A percentile compares a stretch with the other conserved stretches of the same genome.
phyloP scores from a whole-genome alignment of 2,888 invertebrate genomes.

The Catonia carolina region DNA sequence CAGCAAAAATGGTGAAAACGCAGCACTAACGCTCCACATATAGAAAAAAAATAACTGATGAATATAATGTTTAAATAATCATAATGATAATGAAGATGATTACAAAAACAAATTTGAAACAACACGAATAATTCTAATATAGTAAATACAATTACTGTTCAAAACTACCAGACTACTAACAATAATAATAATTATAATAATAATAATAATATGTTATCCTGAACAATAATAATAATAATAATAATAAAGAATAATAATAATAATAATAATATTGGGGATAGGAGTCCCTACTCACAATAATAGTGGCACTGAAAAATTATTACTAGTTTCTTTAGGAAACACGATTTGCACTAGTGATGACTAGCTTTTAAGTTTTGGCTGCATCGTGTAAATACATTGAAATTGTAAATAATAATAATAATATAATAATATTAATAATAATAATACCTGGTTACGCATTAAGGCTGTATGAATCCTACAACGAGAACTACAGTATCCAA shows the following conservation, averaged over 20 bases:
- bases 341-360: constrained; percentile 31
- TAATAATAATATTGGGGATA: constrained; percentile 25
- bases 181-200: constrained; percentile 7
- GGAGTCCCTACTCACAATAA: constrained; percentile 21
- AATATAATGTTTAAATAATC: too few species aligned
- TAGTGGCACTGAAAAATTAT: constrained; percentile 27
- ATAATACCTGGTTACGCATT: neutral
- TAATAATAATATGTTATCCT: constrained; percentile 15
- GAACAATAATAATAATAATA: too few species aligned
- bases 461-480: constrained; percentile 11
- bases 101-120: too few species aligned
- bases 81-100: too few species aligned
- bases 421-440: neutral
- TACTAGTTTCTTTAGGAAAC: constrained; percentile 25
- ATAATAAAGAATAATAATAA: constrained; percentile 25
- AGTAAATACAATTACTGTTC: too few species aligned
- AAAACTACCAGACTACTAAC: neutral
- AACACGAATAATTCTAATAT: too few species aligned
- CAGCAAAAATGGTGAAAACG: too few species aligned
- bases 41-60: too few species aligned
- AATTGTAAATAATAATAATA: neutral
- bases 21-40: too few species aligned
- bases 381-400: neutral
- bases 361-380: constrained; percentile 22
- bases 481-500: neutral